phyloP scores from a whole-genome alignment of 2,888 invertebrate genomes.

The Syrphus vitripennis region DNA sequence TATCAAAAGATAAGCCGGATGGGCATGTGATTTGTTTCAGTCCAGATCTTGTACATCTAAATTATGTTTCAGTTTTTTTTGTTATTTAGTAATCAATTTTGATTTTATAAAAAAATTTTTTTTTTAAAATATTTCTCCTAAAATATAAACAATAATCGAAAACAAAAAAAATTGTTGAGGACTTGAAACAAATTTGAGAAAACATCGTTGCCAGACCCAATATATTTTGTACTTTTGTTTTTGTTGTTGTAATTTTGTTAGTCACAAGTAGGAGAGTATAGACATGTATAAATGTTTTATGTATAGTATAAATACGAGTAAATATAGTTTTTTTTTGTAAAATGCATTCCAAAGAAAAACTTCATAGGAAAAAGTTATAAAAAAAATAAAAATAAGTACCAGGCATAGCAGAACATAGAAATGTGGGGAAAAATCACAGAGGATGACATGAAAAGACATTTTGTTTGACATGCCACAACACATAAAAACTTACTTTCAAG shows the following conservation, averaged over 20 bases:
- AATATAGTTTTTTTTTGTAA: slow-evolving; percentile 26
- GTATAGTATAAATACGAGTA: slow-evolving; percentile 22
- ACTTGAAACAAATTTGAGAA: slow-evolving; percentile 25
- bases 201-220: slow-evolving; percentile 51
- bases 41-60: slow-evolving; percentile 93
- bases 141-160: not conserved
- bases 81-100: slow-evolving; percentile 35
- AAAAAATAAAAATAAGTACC: slow-evolving; percentile 45
- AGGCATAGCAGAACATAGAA: slow-evolving; percentile 67
- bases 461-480: slow-evolving; percentile 52
- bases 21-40: slow-evolving; percentile 98
- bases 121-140: not conserved
- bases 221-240: slow-evolving; percentile 4
- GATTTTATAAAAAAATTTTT: slow-evolving; percentile 13
- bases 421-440: slow-evolving; percentile 54
- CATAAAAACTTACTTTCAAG: slow-evolving; percentile 92
- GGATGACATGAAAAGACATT: slow-evolving; percentile 63
- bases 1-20: slow-evolving; percentile 97
- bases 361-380: slow-evolving; percentile 36
- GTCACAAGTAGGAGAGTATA: slow-evolving; percentile 59
- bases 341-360: slow-evolving; percentile 67
- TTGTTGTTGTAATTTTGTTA: slow-evolving; percentile 41
- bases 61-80: slow-evolving; percentile 54
- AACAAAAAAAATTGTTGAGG: slow-evolving; percentile 21
- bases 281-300: slow-evolving; percentile 12